phyloP scores from a whole-genome alignment of 2,113 vertebrate species.

The Ceuthmochares aereus region DNA sequence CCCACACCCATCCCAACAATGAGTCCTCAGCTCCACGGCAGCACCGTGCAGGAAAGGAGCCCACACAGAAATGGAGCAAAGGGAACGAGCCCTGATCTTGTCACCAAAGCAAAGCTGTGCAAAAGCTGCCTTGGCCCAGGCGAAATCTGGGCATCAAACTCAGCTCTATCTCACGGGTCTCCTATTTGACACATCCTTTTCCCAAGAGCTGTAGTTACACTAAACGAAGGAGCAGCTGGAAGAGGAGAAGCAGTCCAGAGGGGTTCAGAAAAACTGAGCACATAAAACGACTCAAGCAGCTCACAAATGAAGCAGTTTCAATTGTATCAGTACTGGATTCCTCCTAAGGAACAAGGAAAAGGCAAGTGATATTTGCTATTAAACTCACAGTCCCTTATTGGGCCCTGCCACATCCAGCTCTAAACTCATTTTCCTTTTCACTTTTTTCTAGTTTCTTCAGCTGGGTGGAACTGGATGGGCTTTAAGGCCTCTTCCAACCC shows the following conservation, averaged over 20 bases:
- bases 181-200: background rate
- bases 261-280: background rate
- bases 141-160: background rate
- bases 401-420: background rate
- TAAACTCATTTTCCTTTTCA: background rate
- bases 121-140: background rate
- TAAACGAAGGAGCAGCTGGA: background rate
- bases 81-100: background rate
- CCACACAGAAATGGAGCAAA: fast-evolving
- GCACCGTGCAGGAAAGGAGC: fast-evolving
- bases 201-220: fast-evolving
- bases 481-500: too few relatives aligned
- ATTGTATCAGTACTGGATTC: fast-evolving
- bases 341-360: background rate
- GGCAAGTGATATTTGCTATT: background rate
- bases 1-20: fast-evolving
- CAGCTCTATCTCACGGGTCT: background rate
- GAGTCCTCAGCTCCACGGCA: background rate
- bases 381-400: background rate
- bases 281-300: background rate
- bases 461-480: too few relatives aligned
- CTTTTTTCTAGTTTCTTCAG: too few relatives aligned
- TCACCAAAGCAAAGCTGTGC: background rate
- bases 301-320: fast-evolving
- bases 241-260: background rate